These are phyloP conservation scores for Actinia tenebrosa DNA, from an alignment of 64 coral and sea anemone species.

Conservation along the genomic window DNA sequence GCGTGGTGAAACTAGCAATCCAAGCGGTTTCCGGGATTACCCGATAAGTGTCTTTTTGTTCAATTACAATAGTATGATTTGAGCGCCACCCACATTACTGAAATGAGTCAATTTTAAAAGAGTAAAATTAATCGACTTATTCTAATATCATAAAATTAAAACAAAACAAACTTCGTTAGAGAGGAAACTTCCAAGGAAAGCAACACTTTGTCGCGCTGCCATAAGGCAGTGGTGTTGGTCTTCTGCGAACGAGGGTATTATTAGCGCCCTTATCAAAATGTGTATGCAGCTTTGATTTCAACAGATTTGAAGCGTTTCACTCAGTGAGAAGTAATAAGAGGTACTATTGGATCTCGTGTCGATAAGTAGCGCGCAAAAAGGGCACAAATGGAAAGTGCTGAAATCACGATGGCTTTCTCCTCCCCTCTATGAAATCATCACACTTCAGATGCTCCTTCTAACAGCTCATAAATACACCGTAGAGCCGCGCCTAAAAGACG, in stretches of 20 bases:
- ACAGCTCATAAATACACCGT: background rate
- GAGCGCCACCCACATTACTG: slow-evolving; percentile 15
- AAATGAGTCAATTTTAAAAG: background rate
- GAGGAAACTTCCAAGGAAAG: background rate
- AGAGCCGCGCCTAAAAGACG: background rate
- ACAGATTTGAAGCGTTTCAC: slow-evolving; percentile 14
- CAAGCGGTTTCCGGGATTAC: slow-evolving; percentile 22
- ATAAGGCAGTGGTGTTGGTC: background rate
- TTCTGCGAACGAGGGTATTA: background rate
- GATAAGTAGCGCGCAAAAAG: slow-evolving; percentile 8
- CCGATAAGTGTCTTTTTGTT: slow-evolving; percentile 14
- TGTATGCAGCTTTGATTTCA: slow-evolving; percentile 12
- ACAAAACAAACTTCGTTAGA: background rate
- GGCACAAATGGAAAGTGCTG: background rate
- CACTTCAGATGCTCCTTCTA: background rate
- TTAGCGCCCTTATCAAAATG: slow-evolving; percentile 1
- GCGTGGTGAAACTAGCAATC: slow-evolving; percentile 3
- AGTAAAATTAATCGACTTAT: background rate
- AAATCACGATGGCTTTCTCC: slow-evolving; percentile 12
- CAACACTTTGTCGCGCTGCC: background rate
- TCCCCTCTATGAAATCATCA: background rate
- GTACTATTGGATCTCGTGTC: background rate
- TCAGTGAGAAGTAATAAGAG: slow-evolving; percentile 15
- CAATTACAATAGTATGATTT: background rate
- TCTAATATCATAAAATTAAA: background rate